A percentile compares a stretch with the other conserved stretches of the same genome.
Conservation (phyloP, 2,113 vertebrate genomes). For the Apaloderma vittatum region DNA sequence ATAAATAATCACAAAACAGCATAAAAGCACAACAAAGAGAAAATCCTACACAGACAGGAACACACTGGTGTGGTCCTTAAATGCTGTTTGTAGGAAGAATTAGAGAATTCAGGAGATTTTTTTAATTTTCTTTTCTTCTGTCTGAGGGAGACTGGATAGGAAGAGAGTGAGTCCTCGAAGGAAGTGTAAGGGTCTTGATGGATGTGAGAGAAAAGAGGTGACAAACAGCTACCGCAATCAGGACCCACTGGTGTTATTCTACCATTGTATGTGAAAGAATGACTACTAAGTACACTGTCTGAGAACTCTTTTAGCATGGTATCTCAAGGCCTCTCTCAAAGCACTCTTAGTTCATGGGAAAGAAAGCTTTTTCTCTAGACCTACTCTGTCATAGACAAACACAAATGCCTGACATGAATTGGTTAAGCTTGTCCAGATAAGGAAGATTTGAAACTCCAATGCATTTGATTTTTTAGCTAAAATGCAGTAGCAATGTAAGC, state of each 20-base stretch:
- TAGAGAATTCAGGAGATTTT: neutral
- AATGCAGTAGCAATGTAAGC: neutral
- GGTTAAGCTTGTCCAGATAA: neutral
- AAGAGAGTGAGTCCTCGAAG: neutral
- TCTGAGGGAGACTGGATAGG: neutral
- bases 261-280: neutral
- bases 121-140: neutral
- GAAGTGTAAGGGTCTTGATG: neutral
- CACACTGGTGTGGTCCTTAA: neutral
- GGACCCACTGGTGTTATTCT: neutral
- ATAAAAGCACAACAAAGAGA: neutral
- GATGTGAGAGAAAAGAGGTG: neutral
- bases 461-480: neutral
- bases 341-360: neutral
- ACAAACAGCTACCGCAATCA: neutral
- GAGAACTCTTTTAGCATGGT: neutral
- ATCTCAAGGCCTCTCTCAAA: neutral
- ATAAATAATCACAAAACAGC: neutral
- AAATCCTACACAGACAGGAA: neutral
- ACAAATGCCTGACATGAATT: neutral
- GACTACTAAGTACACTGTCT: neutral
- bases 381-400: neutral
- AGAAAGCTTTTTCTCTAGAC: neutral
- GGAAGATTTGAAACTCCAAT: neutral
- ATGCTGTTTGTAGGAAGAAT: neutral